phyloP scores from a whole-genome alignment of 2,113 vertebrate genomes.

The Cyprinodon variegatus region DNA sequence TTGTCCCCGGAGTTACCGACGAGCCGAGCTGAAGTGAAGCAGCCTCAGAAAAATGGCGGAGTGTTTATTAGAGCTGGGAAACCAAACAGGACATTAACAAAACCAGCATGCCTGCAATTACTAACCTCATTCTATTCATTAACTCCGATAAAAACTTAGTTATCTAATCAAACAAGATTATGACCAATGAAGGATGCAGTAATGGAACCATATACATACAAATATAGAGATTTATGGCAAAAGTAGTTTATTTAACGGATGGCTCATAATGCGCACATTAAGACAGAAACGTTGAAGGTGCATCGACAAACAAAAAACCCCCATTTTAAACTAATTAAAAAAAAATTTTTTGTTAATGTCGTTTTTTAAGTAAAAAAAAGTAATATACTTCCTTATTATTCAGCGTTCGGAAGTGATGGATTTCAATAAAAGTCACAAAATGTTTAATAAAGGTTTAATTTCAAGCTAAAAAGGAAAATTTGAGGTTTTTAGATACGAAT shows the following conservation, averaged over 20 bases:
- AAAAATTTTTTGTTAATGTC: background rate
- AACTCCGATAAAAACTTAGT: background rate
- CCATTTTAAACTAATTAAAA: background rate
- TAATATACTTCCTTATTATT: too few species aligned
- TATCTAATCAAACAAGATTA: background rate
- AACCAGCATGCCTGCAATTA: background rate
- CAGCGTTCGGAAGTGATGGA: too few species aligned
- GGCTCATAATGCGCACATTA: background rate
- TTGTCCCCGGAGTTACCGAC: constrained; percentile 63
- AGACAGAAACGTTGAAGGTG: background rate
- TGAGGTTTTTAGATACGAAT: too few species aligned
- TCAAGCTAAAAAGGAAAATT: too few species aligned
- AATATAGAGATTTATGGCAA: too few species aligned
- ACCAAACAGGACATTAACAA: background rate
- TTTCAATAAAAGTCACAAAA: too few species aligned
- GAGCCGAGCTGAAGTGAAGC: constrained; percentile 11
- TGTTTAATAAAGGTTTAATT: too few species aligned
- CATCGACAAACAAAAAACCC: background rate
- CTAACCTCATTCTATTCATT: background rate
- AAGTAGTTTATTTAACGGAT: too few species aligned
- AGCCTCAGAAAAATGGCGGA: background rate
- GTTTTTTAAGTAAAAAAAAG: too few species aligned
- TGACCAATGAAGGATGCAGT: background rate
- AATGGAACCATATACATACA: background rate
- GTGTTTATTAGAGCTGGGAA: background rate